phyloP scores from a whole-genome alignment of 2,797 vertebrate genomes.

The Pogonophryne albipinna region DNA sequence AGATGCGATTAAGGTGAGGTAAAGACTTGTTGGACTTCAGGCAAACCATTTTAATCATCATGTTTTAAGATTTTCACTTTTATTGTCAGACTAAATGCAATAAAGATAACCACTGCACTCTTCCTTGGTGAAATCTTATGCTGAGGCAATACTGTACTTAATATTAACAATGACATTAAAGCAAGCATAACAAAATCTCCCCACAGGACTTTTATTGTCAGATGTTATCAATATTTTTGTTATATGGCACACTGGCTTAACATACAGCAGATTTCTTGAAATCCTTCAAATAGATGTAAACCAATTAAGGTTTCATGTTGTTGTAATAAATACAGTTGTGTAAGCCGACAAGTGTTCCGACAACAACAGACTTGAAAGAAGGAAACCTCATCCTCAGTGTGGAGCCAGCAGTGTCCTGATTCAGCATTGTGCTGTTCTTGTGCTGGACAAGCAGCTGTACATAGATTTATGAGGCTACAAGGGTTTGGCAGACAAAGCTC shows the following conservation, averaged over 20 bases:
- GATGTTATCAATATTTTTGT: not conserved
- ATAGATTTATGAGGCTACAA: conserved; percentile 21
- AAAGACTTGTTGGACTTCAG: not conserved
- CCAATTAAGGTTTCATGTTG: not conserved
- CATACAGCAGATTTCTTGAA: not conserved
- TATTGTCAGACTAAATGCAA: not conserved
- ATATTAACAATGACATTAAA: too few species aligned
- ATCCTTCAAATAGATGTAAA: not conserved
- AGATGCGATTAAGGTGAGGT: not conserved
- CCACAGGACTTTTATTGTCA: not conserved
- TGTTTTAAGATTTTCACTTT: not conserved
- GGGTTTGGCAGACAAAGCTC: conserved; percentile 25
- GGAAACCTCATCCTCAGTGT: conserved; percentile 7
- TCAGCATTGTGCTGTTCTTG: conserved; percentile 36
- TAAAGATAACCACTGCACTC: not conserved
- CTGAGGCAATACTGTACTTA: not conserved
- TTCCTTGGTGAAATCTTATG: not conserved
- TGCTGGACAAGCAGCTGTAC: conserved; percentile 26
- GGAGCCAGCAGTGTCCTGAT: conserved; percentile 16
- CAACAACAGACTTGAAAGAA: not conserved
- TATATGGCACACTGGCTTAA: not conserved
- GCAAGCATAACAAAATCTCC: not conserved
- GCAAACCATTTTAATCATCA: not conserved
- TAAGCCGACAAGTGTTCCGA: not conserved
- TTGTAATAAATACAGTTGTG: not conserved